Evolutionary conservation across 1,140 invertebrate genomes (phyloP), one percentile per base, ranked within the genome.

Genomic region (Lutraria rhynchaena): DNA sequence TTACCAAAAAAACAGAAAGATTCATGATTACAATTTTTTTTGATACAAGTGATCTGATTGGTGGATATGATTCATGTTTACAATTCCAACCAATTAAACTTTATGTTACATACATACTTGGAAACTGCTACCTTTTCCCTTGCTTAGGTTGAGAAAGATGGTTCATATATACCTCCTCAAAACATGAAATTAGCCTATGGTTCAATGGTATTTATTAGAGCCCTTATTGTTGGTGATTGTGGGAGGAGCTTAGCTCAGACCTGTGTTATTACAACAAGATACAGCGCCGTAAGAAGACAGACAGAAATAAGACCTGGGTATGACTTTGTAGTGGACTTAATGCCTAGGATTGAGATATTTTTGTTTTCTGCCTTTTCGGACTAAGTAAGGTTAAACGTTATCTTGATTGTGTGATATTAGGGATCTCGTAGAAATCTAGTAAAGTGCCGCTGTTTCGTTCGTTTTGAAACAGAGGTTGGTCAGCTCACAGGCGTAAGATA

Each of bases 101-200:
- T 35, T 0, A 15, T 24, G n/a, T 76, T 61, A 27, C 44, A 29
- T 55, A n/a, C n/a, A n/a, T n/a, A n/a, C n/a, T n/a, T n/a, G n/a
- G n/a, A n/a, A n/a, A n/a, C n/a, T n/a, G n/a, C n/a, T n/a, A n/a
- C 41, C n/a, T 76, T 77, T 60, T 67, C 49, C 27, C 55, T 46
- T 61, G 31, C 22, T 58, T 41, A 87, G 84, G 75, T 87, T 15
- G 37, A 77, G 0, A 96, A 96, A 1, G 96, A 98, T 93, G 98
- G 98, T 22, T 97, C 96, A 17, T 99, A 97, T 92, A 94, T 97
- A 0, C 95, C 96, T 89, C 95, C 97, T 0, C 60, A 83, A n/a
- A 96, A 95, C 90, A 95, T 95, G 57, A 98, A 98, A 90, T 93
- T 98, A 0, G 96, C 97, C 0, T 99, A 98, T 92, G 97, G 97